phyloP scores from a whole-genome alignment of 1,140 invertebrate genomes.

The Ceratosolen fusciceps region DNA sequence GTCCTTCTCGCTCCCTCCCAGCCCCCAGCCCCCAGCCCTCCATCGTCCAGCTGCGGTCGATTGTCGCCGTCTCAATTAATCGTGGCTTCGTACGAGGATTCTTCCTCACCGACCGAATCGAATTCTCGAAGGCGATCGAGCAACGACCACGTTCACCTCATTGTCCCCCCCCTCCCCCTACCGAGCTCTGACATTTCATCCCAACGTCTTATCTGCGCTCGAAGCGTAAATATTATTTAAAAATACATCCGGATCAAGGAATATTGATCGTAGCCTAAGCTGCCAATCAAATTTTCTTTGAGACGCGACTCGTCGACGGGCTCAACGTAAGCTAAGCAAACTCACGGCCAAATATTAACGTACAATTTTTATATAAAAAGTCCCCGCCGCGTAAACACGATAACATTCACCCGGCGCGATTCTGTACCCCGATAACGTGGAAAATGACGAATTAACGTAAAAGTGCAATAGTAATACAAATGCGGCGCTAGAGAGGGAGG shows the following conservation, averaged over 20 bases:
- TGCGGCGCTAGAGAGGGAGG: no score
- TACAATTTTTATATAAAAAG: background rate
- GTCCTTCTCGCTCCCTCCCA: no score
- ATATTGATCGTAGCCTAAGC: background rate
- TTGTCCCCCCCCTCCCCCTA: no score
- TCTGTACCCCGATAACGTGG: background rate
- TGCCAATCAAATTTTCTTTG: background rate
- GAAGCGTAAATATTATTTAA: background rate
- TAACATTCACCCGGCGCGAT: background rate
- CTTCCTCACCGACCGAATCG: no score
- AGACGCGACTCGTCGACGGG: background rate
- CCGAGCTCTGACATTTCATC: no score
- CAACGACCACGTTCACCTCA: no score
- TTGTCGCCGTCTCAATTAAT: no score
- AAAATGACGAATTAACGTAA: constrained; percentile 7
- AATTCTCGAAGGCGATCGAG: no score
- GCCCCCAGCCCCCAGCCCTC: no score
- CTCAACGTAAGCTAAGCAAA: background rate
- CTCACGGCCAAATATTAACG: background rate
- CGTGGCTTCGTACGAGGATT: no score
- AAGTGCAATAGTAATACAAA: background rate
- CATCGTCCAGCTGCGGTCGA: no score
- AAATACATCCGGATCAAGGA: background rate
- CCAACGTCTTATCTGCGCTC: no score
- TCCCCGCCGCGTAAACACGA: background rate